Evolutionary conservation across 2,888 invertebrate genomes (phyloP).

Genomic region (Cabera pusaria): DNA sequence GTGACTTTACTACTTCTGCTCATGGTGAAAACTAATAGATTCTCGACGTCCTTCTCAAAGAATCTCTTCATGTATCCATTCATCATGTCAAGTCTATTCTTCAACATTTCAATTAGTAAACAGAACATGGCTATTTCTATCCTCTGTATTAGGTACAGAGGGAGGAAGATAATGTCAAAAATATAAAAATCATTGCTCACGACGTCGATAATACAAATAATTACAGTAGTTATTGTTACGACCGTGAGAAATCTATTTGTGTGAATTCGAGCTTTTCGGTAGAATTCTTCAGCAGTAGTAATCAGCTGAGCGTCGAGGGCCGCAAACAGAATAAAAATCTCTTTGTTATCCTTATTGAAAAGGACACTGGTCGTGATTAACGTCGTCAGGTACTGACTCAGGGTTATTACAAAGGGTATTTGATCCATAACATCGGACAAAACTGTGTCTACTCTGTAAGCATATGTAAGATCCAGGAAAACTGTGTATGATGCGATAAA

Average conservation of each 20-base stretch:
- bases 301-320: constrained; percentile 21
- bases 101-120: constrained; percentile 46
- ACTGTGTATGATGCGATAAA: background rate
- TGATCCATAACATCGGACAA: constrained; percentile 22
- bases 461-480: constrained; percentile 3
- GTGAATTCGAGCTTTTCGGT: constrained; percentile 33
- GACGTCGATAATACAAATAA: too few relatives aligned
- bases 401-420: constrained; percentile 24
- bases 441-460: background rate
- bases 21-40: constrained; percentile 37
- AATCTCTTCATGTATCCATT: constrained; percentile 49
- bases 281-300: constrained; percentile 8
- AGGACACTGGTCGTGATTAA: constrained; percentile 20
- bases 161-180: constrained; percentile 18
- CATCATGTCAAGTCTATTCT: constrained; percentile 42
- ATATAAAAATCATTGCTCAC: too few relatives aligned
- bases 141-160: constrained; percentile 46
- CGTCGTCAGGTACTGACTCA: constrained; percentile 27
- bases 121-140: constrained; percentile 51
- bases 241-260: too few relatives aligned
- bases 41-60: constrained; percentile 38
- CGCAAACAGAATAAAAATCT: constrained; percentile 13
- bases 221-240: too few relatives aligned
- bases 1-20: constrained; percentile 29
- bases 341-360: constrained; percentile 11